Evolutionary conservation across 64 coral and sea anemone species (phyloP), one percentile per base, ranked within the genome.

Genomic region (Porites australiensis): DNA sequence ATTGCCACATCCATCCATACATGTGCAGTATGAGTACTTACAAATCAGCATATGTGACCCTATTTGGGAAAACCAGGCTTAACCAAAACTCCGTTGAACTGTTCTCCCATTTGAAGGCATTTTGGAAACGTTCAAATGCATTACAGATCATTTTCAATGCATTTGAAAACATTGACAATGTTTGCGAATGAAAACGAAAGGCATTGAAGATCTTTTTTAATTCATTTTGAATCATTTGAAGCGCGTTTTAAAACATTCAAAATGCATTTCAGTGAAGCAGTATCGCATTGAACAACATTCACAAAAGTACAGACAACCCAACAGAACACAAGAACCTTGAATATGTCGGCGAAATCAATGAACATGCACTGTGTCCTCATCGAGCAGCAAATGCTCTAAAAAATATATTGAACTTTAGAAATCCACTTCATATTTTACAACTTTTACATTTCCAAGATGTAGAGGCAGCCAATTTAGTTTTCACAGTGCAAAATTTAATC

Each of bases 181-280:
- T 71, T 45, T 16, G n/a, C 27, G 18, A 71, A 71, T 22, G 27
- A 67, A 67, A 67, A 10, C 6, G 64, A 71, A 71, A 71, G 22
- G n/a, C 22, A 22, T 71, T 71, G 68, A 71, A 22, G n/a, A 71
- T 22, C 68, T 44, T 71, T 71, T 71, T 10, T 4, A 71, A 71
- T 22, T 71, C 68, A 22, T 71, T 71, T 71, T 22, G 8, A 71
- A 27, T 22, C 68, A 71, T 66, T 66, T 66, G 64, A 2, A 66
- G 0, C 64, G 64, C 64, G 64, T 15, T 71, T 71, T 71, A 19
- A 71, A 71, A 71, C 27, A 27, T 71, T n/a, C 68, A 71, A 19
- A 71, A 22, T 71, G 68, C 68, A 71, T 71, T 71, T 71, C 68
- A 71, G n/a, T 71, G 68, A 71, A 37, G n/a, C 68, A 22, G 68